phyloP scores from a whole-genome alignment of 2,888 invertebrate genomes.

The Melanostoma mellinum region DNA sequence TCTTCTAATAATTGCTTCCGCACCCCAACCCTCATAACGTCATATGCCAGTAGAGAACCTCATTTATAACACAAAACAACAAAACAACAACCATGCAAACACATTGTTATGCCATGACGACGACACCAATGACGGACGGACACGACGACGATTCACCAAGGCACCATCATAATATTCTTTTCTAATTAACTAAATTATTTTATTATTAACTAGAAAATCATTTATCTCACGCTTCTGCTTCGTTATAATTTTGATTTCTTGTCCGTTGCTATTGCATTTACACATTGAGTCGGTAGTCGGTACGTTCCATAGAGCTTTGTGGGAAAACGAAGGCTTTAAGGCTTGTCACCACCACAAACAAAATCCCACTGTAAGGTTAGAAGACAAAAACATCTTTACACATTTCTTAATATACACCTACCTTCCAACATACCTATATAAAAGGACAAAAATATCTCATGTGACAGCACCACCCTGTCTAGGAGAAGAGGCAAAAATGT shows the following conservation, averaged over 20 bases:
- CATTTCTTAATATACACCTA: constrained; percentile 4
- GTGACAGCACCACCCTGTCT: constrained; percentile 63
- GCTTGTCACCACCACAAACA: not conserved
- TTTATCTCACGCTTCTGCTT: constrained; percentile 66
- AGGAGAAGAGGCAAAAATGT: constrained; percentile 33
- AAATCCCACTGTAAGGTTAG: not conserved
- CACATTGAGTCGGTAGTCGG: constrained; percentile 43
- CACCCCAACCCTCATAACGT: constrained; percentile 45
- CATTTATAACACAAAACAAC: not conserved
- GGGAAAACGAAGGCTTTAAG: constrained; percentile 37
- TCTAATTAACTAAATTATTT: constrained; percentile 71
- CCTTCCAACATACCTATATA: not conserved
- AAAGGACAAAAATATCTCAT: constrained; percentile 2
- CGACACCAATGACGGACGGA: not conserved
- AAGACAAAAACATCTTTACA: not conserved
- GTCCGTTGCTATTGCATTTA: constrained; percentile 38
- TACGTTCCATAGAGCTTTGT: constrained; percentile 16
- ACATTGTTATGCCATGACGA: constrained; percentile 24
- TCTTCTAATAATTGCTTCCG: constrained; percentile 17
- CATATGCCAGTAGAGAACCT: constrained; percentile 37
- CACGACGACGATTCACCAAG: constrained; percentile 17
- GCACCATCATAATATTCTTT: constrained; percentile 58
- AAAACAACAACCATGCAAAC: constrained; percentile 12
- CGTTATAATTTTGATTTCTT: constrained; percentile 59
- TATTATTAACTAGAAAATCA: constrained; percentile 66